phyloP scores from a whole-genome alignment of 2,888 invertebrate species.

The Xestia xanthographa region DNA sequence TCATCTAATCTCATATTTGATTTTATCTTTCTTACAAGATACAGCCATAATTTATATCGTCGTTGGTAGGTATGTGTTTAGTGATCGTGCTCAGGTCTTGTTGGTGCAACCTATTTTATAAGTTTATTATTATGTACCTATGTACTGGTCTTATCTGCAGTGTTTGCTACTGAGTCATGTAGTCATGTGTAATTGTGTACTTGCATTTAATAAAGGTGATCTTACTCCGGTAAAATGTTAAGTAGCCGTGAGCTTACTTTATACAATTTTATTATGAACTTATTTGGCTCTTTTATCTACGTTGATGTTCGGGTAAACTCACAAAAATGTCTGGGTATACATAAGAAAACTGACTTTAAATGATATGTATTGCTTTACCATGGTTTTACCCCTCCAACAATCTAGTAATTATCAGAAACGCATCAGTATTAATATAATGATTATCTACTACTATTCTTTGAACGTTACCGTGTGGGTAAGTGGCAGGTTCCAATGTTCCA shows the following conservation, averaged over 20 bases:
- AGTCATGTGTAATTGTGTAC: constrained; percentile 7
- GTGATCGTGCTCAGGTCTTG: constrained; percentile 1
- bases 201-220: constrained; percentile 38
- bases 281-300: constrained; percentile 24
- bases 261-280: constrained; percentile 35
- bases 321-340: background rate
- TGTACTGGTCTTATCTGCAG: constrained; percentile 31
- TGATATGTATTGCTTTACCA: background rate
- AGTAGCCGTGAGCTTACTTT: constrained; percentile 7
- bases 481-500: background rate
- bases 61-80: constrained; percentile 9
- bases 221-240: constrained; percentile 42
- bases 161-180: constrained; percentile 48
- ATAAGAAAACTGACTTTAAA: background rate
- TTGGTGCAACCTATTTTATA: constrained; percentile 1
- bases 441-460: background rate
- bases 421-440: background rate
- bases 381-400: background rate
- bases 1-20: constrained; percentile 38
- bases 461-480: constrained; percentile 5
- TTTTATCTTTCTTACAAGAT: constrained; percentile 32
- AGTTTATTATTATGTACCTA: constrained; percentile 2
- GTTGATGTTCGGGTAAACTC: constrained; percentile 4
- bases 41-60: constrained; percentile 7
- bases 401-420: background rate